Percentiles rank a stretch among this genome's conserved stretches.
These are phyloP conservation scores for Enteromius thamalakanensis DNA, from an alignment of 2,797 vertebrate genomes.

Conservation along the genomic window DNA sequence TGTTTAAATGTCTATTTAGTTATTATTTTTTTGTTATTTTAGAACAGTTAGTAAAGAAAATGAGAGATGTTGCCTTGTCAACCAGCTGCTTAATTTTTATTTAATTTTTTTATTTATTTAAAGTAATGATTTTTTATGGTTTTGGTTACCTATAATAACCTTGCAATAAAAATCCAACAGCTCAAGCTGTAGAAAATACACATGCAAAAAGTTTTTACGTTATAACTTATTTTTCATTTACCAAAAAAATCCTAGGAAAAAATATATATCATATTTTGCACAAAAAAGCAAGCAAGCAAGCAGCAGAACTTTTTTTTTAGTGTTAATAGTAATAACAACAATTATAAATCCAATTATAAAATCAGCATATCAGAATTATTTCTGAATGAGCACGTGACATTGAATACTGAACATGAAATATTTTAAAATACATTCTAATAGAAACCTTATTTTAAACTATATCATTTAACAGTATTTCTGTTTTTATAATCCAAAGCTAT, in stretches of 20 bases:
- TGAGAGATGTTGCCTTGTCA: not conserved
- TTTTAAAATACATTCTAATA: not conserved
- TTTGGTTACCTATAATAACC: not conserved
- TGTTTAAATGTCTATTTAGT: not conserved
- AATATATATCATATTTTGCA: no score
- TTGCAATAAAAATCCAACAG: not conserved
- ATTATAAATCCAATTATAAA: not conserved
- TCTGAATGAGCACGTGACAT: not conserved
- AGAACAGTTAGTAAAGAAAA: not conserved
- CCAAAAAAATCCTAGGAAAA: not conserved
- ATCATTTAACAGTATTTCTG: no score
- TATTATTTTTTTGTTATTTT: not conserved
- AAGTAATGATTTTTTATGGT: not conserved
- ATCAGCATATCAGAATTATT: not conserved
- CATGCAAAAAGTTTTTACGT: not conserved
- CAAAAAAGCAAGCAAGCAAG: not conserved
- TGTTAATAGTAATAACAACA: not conserved
- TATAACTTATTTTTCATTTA: not conserved
- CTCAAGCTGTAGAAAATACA: not conserved
- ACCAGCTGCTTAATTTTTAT: not conserved
- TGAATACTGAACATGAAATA: not conserved
- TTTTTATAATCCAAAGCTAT: not conserved
- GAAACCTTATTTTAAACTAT: not conserved
- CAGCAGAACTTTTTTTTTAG: not conserved
- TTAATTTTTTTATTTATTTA: not conserved